A percentile compares a stretch with the other conserved stretches of the same genome.
phyloP scores from a whole-genome alignment of 2,113 vertebrate species.

The Pica pica region DNA sequence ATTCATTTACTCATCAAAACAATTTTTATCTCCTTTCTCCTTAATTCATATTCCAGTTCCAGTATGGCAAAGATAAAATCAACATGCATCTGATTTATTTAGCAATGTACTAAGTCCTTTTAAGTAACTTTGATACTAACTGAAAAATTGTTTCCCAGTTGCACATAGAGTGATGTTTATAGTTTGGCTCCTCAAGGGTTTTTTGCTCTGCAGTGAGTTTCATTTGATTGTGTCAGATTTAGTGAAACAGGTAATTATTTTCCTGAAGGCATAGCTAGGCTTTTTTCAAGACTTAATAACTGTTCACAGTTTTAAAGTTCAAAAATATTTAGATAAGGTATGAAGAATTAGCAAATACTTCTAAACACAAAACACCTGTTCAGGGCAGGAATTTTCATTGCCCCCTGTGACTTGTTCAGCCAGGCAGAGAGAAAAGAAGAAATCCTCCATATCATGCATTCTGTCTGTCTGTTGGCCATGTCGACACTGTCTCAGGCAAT shows the following conservation, averaged over 20 bases:
- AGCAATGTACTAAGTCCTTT: slow-evolving; percentile 7
- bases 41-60: not conserved
- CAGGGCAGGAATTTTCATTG: not conserved
- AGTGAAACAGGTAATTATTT: slow-evolving; percentile 50
- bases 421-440: not conserved
- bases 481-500: not conserved
- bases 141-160: slow-evolving; percentile 28
- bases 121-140: slow-evolving; percentile 5
- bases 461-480: not conserved
- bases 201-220: not conserved
- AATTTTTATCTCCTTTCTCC: not conserved
- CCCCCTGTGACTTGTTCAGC: not conserved
- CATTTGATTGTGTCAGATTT: slow-evolving; percentile 15
- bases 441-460: not conserved
- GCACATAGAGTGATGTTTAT: not conserved
- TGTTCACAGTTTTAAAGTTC: not conserved
- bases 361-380: not conserved
- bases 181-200: not conserved
- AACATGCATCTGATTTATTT: slow-evolving; percentile 1
- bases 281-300: not conserved
- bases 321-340: not conserved
- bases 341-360: not conserved
- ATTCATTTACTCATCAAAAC: slow-evolving; percentile 5
- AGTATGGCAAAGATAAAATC: slow-evolving; percentile 22
- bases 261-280: not conserved